Evolutionary conservation across 2,888 invertebrate species (phyloP), one percentile per base, ranked within the genome.

Genomic region (Scaptomyza tumidula): DNA sequence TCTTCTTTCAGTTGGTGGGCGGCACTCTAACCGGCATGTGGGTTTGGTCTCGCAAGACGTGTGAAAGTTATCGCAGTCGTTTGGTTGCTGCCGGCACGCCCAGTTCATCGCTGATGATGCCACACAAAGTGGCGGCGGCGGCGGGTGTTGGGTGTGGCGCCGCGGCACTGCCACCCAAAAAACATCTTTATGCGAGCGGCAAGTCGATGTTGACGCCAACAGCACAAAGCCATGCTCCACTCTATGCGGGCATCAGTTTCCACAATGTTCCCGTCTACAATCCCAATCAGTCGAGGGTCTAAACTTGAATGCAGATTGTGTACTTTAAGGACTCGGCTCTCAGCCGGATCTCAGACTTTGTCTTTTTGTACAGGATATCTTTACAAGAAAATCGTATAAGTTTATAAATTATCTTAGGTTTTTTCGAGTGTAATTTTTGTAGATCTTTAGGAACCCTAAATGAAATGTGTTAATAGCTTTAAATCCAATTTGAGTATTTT

Each of bases 1-100:
- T 92, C 55, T 90, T 91, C 68, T 90, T 91, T 39, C 91, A 92
- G 55, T 80, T 92, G 41, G 81, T 89, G 31, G 91, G 92, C 31
- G 92, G 92, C 44, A 90, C 92, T 0, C 62, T 92, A 0, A 92
- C 92, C 13, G 92, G 92, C 46, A 90, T 92, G 90, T 92, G 92
- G 92, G 92, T 92, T 14, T 92, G 92, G 92, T 92, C 92, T 2
- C 89, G 92, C 29, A 92, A 92, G 50, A 92, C 92, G 2, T 92
- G 92, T 62, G 91, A 92, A 27, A 91, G 92, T 13, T 92, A 92
- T 63, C 89, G 91, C 49, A 91, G 86, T 61, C 90, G 92, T 0
- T 70, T 91, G 35, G 90, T 89, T 3, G 82, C 90, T n/a, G 77
- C 90, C 14, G 77, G 78, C 1, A 86, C 90, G 50, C 88, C 90